A percentile compares a stretch with the other conserved stretches of the same genome.
phyloP scores from a whole-genome alignment of 1,140 invertebrate species.

The Saccostrea echinata region DNA sequence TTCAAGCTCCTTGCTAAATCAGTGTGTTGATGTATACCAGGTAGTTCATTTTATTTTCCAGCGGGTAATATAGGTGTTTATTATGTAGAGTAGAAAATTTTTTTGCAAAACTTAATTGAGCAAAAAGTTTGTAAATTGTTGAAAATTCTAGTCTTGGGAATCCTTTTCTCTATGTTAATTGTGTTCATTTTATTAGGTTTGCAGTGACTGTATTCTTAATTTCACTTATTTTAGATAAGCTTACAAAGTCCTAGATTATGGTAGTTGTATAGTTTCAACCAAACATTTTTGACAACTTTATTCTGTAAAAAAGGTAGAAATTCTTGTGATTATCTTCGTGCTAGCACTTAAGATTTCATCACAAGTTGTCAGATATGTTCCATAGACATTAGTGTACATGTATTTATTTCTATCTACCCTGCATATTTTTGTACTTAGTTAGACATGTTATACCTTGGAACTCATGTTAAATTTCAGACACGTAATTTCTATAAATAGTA shows the following conservation, averaged over 20 bases:
- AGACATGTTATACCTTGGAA: not conserved
- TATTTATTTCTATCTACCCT: not conserved
- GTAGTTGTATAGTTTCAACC: not conserved
- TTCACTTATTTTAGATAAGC: not conserved
- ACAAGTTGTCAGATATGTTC: not conserved
- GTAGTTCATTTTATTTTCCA: not conserved
- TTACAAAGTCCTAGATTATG: not conserved
- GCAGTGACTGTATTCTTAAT: not conserved
- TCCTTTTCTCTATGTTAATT: not conserved
- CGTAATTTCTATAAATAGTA: not conserved
- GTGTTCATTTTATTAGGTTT: not conserved
- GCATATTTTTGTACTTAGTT: not conserved
- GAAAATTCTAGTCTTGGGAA: not conserved
- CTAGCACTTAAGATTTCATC: not conserved
- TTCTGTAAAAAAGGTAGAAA: not conserved
- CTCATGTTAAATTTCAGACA: not conserved
- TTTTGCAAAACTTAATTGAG: not conserved
- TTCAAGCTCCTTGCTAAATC: slow-evolving; percentile 1
- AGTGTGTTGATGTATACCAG: not conserved
- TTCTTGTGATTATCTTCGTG: too few relatives aligned
- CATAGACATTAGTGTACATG: not conserved
- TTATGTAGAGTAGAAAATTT: not conserved
- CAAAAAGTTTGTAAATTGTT: not conserved
- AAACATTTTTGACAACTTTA: slow-evolving; percentile 13
- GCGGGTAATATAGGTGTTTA: not conserved